Percentiles rank a stretch among this genome's conserved stretches.
Evolutionary conservation across 2,113 vertebrate genomes (phyloP).

Genomic region (Haemorhous mexicanus): DNA sequence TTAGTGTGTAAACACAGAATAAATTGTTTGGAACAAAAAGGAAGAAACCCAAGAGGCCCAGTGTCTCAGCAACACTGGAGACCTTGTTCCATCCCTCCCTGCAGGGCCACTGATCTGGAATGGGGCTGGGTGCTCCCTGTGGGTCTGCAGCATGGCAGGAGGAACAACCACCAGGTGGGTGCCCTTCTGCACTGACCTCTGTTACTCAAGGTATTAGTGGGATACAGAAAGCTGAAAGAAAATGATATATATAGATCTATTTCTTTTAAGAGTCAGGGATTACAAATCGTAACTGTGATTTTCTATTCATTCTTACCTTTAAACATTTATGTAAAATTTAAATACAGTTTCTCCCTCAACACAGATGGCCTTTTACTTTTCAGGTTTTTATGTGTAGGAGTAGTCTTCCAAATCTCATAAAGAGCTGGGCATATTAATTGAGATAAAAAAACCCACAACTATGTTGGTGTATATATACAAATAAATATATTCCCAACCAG

Average conservation of each 20-base stretch:
- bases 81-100: background rate
- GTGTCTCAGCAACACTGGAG: fast-evolving
- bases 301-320: background rate
- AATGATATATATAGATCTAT: background rate
- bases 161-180: background rate
- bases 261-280: background rate
- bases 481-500: background rate
- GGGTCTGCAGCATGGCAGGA: background rate
- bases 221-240: background rate
- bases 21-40: background rate
- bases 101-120: fast-evolving
- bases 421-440: background rate
- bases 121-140: background rate
- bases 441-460: background rate
- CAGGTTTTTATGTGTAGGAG: background rate
- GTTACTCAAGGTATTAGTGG: background rate
- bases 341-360: background rate
- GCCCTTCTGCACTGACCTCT: background rate
- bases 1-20: background rate
- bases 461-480: background rate
- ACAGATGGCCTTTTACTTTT: conserved; percentile 44
- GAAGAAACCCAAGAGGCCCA: background rate
- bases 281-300: background rate
- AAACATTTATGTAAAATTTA: background rate
- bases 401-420: background rate